These are phyloP conservation scores for Ectemnius lituratus DNA, from an alignment of 2,888 invertebrate genomes.

Conservation along the genomic window DNA sequence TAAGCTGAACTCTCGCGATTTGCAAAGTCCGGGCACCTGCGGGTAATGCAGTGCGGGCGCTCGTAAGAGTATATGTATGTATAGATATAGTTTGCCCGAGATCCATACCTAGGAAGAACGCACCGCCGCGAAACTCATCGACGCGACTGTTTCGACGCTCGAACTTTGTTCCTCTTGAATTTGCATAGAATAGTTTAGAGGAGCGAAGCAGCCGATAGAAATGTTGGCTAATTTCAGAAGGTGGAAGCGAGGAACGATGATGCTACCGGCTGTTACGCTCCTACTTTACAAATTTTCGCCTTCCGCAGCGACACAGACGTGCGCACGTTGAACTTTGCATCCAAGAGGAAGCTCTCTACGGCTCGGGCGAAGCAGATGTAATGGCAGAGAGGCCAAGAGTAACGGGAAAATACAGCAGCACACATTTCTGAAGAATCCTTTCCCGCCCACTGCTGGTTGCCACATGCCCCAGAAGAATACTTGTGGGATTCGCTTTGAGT, in stretches of 20 bases:
- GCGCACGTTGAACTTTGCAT: no score
- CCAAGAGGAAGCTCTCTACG: no score
- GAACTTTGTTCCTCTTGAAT: slow-evolving; percentile 14
- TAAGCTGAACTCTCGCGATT: neutral
- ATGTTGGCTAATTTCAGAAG: slow-evolving; percentile 45
- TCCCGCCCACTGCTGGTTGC: no score
- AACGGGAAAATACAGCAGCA: no score
- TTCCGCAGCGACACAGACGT: neutral
- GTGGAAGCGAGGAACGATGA: slow-evolving; percentile 8
- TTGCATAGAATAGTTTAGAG: slow-evolving; percentile 40
- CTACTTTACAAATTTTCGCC: slow-evolving; percentile 49
- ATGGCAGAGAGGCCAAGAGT: no score
- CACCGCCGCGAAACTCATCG: neutral
- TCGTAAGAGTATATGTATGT: no score
- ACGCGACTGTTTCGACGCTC: slow-evolving; percentile 6
- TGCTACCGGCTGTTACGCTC: slow-evolving; percentile 39
- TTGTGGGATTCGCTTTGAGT: no score
- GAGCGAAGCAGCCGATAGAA: slow-evolving; percentile 19
- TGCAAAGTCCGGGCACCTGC: neutral
- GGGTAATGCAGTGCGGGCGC: no score
- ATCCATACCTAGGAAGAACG: neutral
- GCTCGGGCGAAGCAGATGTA: no score
- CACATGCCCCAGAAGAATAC: no score
- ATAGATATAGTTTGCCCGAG: neutral
- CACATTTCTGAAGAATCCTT: no score